Evolutionary conservation across 1,140 invertebrate genomes (phyloP), one percentile per base, ranked within the genome.

Genomic region (Dryas iulia): DNA sequence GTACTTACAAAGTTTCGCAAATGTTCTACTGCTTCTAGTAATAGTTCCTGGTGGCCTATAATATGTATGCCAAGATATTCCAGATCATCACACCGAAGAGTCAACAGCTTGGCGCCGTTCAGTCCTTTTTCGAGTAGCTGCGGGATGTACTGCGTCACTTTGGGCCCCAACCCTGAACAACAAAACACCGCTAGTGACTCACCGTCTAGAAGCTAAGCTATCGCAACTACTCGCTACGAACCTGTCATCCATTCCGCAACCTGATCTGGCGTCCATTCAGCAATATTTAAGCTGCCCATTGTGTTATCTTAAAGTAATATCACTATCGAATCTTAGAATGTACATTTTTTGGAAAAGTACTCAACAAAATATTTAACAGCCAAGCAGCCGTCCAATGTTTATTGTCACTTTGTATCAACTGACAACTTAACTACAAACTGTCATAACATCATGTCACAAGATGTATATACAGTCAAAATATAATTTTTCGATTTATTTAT

Each of bases 211-310:
- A 71, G 60, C 47, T 54, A 65, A 73, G 47, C 58, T 54, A 58
- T 28, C 66, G 56, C 71, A 21, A 73, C 58, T 58, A 59, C 59
- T 47, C 21, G 64, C 39, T 57, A 78, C 77, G 24, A 61, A 86
- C 97, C 97, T 95, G 96, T 96, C 68, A 98, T 91, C 97, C 97
- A 98, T 84, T 98, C 97, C 70, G 95, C 97, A 64, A 98, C 97
- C 94, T 98, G 96, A 80, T 97, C 96, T n/a, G 96, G 95, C 73
- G 96, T 96, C 97, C 97, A 98, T 93, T 98, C 97, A 69, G 95
- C 96, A 74, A 98, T 96, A 92, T 98, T 97, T 78, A 98, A 95
- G 91, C 96, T 97, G 86, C 96, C 96, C 96, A 77, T 77, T 24
- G 24, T 61, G 68, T 58, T 71, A 71, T 65, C 72, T 65, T 25